A percentile compares a stretch with the other conserved stretches of the same genome.
These are phyloP conservation scores for Rhopalosiphum padi DNA, from an alignment of 1,140 invertebrate genomes.

Conservation along the genomic window DNA sequence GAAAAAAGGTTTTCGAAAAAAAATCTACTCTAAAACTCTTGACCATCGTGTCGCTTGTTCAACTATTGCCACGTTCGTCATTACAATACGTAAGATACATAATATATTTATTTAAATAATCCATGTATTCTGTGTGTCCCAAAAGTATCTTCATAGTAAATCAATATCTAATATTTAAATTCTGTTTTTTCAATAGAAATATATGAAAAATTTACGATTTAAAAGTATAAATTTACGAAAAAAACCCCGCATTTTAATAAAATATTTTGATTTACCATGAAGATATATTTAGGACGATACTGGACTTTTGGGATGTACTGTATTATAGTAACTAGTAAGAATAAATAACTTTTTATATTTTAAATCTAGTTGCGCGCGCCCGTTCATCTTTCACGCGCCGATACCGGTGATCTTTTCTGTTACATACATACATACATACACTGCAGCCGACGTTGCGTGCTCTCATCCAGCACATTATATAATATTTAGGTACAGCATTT, in stretches of 20 bases:
- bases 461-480: not conserved
- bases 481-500: not conserved
- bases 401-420: not conserved
- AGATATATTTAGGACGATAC: not conserved
- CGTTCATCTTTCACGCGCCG: constrained; percentile 9
- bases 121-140: not conserved
- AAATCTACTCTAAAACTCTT: not conserved
- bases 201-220: not conserved
- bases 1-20: not conserved
- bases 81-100: not conserved
- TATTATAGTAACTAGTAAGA: not conserved
- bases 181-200: not conserved
- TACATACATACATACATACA: not conserved
- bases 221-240: not conserved
- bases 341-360: not conserved
- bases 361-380: not conserved
- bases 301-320: not conserved
- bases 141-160: not conserved
- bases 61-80: not conserved
- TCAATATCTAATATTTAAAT: not conserved
- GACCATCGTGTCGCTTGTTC: too few relatives aligned
- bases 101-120: not conserved
- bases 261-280: not conserved
- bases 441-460: not conserved
- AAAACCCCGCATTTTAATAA: not conserved